Evolutionary conservation across 2,888 invertebrate species (phyloP), one percentile per base, ranked within the genome.

Genomic region (Ichneumoninae sp.): DNA sequence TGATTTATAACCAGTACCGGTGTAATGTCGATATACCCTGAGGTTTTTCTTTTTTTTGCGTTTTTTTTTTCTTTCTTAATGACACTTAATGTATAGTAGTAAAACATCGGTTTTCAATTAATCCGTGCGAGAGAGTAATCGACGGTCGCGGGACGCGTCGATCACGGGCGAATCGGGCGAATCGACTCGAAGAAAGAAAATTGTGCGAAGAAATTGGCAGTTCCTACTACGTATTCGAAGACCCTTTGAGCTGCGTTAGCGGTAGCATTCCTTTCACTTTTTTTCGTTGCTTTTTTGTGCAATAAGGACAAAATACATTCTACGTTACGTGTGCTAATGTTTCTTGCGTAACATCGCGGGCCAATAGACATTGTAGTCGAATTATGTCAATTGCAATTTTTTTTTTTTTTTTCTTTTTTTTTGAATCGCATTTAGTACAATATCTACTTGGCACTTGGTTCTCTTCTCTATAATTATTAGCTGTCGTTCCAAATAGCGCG

Each of bases 391-490:
- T 66, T 75, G 33, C 60, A 44, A n/a, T 57, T 71, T 66, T 74
- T 65, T 60, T 57, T 44, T 50, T 36, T 26, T 63, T 44, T 30
- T 30, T n/a, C n/a, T n/a, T 54, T 65, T 76, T 63, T 60, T 70
- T 77, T 47, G 8, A 30, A 60, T 36, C 54, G 57, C 73, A 68
- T 74, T 65, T 79, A 40, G 52, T 74, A 79, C 77, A 75, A 81
- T 78, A 80, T 79, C 71, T 84, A 82, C 87, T 87, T 87, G 87
- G 87, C 87, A 87, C 86, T 86, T 87, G 79, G 73, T 79, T 76
- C 75, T 78, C 44, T 57, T 66, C 68, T 81, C 65, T 66, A 30
- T 30, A 33, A 30, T 33, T 60, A 57, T 33, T 66, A 54, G 68
- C 52, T 60, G 68, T 57, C 40, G 33, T 52, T 69, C 57, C 63